Evolutionary conservation across 2,113 vertebrate species (phyloP).

Genomic region (Atlantisia rogersi): DNA sequence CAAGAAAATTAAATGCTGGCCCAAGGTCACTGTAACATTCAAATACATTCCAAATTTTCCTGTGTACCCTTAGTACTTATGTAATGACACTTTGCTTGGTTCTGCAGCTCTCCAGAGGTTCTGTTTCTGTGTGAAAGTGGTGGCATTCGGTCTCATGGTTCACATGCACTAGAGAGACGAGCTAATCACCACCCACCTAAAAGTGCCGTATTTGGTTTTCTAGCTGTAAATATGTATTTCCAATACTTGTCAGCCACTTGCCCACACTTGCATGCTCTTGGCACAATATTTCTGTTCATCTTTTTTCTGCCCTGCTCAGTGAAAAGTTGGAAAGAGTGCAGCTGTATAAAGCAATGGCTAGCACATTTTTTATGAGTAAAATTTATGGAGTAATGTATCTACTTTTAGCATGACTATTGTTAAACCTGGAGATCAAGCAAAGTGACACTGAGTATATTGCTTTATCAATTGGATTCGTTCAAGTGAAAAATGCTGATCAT

Average conservation of each 20-base stretch:
- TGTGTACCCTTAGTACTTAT: background rate
- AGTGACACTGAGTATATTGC: conserved; percentile 86
- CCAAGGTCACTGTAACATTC: background rate
- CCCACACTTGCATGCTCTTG: conserved; percentile 16
- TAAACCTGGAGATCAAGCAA: conserved; percentile 84
- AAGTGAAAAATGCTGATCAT: conserved; percentile 88
- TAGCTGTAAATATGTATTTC: background rate
- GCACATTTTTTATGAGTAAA: conserved; percentile 80
- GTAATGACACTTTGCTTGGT: fast-evolving
- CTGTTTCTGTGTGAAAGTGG: background rate
- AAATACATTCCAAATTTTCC: background rate
- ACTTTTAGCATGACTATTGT: conserved; percentile 87
- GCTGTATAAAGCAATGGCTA: conserved; percentile 76
- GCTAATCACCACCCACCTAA: background rate
- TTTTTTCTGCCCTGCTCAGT: conserved; percentile 66
- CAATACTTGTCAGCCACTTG: background rate
- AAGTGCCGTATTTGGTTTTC: background rate
- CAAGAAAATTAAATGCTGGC: background rate
- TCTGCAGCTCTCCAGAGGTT: background rate
- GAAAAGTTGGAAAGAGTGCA: conserved; percentile 72
- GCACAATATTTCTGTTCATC: conserved; percentile 25
- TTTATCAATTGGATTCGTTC: conserved; percentile 87
- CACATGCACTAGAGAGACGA: background rate
- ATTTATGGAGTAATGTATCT: conserved; percentile 84
- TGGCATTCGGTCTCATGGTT: background rate